Conservation (phyloP, 2,797 vertebrate genomes). For the Macrochelys suwanniensis region DNA sequence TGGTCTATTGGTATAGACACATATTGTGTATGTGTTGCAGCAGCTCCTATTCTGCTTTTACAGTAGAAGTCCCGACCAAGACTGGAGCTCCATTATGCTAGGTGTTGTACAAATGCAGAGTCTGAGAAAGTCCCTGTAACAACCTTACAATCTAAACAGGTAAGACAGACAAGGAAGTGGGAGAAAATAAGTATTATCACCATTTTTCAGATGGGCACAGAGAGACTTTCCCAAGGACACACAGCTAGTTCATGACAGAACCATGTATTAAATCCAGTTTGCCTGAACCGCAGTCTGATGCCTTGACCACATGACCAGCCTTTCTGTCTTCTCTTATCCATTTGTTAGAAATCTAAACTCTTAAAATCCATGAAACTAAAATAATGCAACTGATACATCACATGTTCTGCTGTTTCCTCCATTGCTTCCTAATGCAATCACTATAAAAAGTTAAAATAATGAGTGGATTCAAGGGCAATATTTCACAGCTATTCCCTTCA, state of each 20-base stretch:
- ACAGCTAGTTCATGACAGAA: constrained; percentile 12
- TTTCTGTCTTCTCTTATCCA: neutral
- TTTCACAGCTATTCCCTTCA: neutral
- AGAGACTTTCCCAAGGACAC: constrained; percentile 3
- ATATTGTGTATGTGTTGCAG: neutral
- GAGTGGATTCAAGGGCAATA: neutral
- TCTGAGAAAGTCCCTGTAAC: neutral
- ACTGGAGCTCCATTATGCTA: neutral
- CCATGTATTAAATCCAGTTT: neutral
- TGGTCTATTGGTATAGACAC: neutral
- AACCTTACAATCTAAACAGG: neutral
- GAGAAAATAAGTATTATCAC: neutral
- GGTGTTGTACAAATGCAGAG: neutral
- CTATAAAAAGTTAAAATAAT: neutral
- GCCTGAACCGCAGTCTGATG: constrained; percentile 10
- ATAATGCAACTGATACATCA: neutral
- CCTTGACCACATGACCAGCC: constrained; percentile 9
- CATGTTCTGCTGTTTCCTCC: neutral
- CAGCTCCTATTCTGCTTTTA: neutral
- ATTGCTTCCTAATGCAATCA: neutral
- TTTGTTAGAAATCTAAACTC: neutral
- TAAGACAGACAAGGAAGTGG: neutral
- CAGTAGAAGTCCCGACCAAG: neutral
- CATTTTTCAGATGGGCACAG: neutral
- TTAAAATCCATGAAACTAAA: neutral